Evolutionary conservation across 2,113 vertebrate genomes (phyloP).

Genomic region (Oostethus manadensis): DNA sequence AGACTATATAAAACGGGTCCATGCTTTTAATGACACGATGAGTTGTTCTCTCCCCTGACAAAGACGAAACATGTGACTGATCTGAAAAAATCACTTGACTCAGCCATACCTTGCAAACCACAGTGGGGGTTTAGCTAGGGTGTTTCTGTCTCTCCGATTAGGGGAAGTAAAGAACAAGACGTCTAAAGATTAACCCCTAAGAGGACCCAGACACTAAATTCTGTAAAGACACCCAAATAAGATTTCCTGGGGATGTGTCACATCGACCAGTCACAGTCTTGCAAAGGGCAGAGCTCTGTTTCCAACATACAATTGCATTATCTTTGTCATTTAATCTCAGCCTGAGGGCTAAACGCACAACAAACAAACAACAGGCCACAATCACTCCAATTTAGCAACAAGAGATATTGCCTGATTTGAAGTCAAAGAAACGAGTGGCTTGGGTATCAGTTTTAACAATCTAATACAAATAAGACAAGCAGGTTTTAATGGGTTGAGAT

Average conservation of each 20-base stretch:
- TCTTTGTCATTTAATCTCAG: slow-evolving; percentile 48
- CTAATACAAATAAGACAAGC: not conserved
- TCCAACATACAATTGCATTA: slow-evolving; percentile 63
- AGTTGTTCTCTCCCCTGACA: slow-evolving; percentile 17
- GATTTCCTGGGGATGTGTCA: slow-evolving; percentile 37
- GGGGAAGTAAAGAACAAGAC: not conserved
- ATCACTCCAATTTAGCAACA: slow-evolving; percentile 32
- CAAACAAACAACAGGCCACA: slow-evolving; percentile 55
- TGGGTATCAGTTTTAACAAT: not conserved
- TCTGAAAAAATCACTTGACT: slow-evolving; percentile 61
- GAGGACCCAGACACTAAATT: slow-evolving; percentile 26
- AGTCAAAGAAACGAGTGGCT: slow-evolving; percentile 26
- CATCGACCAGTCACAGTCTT: slow-evolving; percentile 34
- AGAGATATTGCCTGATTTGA: slow-evolving; percentile 28
- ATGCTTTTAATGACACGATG: slow-evolving; percentile 18
- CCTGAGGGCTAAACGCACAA: slow-evolving; percentile 58
- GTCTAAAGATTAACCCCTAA: slow-evolving; percentile 22
- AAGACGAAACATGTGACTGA: slow-evolving; percentile 60
- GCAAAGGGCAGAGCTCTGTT: slow-evolving; percentile 63
- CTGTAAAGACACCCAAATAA: slow-evolving; percentile 32
- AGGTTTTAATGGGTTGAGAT: slow-evolving; percentile 2
- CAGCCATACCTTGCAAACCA: slow-evolving; percentile 23
- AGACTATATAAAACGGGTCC: slow-evolving; percentile 5
- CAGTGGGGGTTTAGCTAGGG: slow-evolving; percentile 11
- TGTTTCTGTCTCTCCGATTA: slow-evolving; percentile 17